These are phyloP conservation scores for Morinoia aosen DNA, from an alignment of 2,888 invertebrate genomes.

Conservation along the genomic window DNA sequence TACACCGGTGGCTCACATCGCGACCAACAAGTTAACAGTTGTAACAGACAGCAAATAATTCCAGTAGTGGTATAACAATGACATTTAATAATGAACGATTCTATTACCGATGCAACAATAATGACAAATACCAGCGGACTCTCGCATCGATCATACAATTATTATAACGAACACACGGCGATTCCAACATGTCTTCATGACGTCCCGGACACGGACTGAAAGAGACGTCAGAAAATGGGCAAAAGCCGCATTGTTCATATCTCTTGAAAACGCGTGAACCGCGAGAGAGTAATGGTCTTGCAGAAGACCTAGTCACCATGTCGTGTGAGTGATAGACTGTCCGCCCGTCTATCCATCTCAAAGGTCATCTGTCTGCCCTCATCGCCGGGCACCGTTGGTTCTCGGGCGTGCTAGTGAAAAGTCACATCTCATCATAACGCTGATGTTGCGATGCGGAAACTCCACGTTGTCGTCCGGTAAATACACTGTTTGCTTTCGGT, in stretches of 20 bases:
- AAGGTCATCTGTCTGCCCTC: slow-evolving; percentile 27
- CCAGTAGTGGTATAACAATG: too few species aligned
- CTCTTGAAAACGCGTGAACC: neutral
- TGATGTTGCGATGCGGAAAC: neutral
- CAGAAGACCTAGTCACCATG: neutral
- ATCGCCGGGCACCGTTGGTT: neutral
- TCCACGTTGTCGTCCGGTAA: neutral
- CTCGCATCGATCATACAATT: neutral
- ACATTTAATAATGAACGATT: neutral
- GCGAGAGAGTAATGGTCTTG: neutral
- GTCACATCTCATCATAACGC: neutral
- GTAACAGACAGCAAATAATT: too few species aligned
- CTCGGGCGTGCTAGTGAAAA: neutral
- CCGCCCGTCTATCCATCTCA: slow-evolving; percentile 32
- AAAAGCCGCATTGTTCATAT: neutral
- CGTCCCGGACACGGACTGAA: neutral
- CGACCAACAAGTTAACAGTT: too few species aligned
- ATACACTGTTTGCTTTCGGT: neutral
- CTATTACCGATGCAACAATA: neutral
- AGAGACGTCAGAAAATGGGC: neutral
- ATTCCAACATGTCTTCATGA: neutral
- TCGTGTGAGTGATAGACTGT: slow-evolving; percentile 12
- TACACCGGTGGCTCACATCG: neutral
- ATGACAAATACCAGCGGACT: neutral
- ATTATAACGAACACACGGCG: neutral